Evolutionary conservation across 2,888 invertebrate genomes (phyloP), one percentile per base, ranked within the genome.

Genomic region (Malacosoma neustria): DNA sequence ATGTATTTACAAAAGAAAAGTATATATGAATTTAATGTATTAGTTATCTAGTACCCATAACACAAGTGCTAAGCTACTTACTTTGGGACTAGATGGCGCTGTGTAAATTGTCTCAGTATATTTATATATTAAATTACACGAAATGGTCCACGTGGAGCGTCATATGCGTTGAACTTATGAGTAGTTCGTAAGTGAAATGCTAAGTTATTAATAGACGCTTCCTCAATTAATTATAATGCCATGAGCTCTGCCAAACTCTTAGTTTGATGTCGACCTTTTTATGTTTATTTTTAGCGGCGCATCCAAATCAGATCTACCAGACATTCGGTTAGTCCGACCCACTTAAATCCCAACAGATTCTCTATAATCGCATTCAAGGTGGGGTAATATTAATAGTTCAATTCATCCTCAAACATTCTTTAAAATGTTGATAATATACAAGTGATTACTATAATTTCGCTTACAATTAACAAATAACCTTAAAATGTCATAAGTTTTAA

Each of bases 251-350:
- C 71, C 74, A 73, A 68, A 58, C 57, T 60, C 53, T 62, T 66
- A 66, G 57, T 72, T 61, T 61, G 61, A 62, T 61, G 61, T 56
- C 61, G 79, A 82, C 79, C 79, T 80, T 81, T n/a, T 81, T 61
- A 58, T 57, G 64, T 72, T 71, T 82, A 81, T 81, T 82, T 79
- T 58, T 60, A 59, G 75, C 66, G 45, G 48, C 63, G 58, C 61
- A 64, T 67, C 62, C 57, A 57, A 57, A 42, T 48, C 58, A 53
- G 51, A 46, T 48, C 41, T 51, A 47, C 49, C 48, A 61, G 64
- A 64, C 69, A 54, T 51, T 48, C 67, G 7, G 60, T 62, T 48
- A 54, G 52, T 53, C 49, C 74, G 77, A 76, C 77, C 76, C 55
- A 79, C 64, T 73, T 79, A 57, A 45, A 45, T 48, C 39, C 49